Base-by-base conservation (phyloP, 2,888 invertebrate species). In the Dolichomitus sp. region DNA sequence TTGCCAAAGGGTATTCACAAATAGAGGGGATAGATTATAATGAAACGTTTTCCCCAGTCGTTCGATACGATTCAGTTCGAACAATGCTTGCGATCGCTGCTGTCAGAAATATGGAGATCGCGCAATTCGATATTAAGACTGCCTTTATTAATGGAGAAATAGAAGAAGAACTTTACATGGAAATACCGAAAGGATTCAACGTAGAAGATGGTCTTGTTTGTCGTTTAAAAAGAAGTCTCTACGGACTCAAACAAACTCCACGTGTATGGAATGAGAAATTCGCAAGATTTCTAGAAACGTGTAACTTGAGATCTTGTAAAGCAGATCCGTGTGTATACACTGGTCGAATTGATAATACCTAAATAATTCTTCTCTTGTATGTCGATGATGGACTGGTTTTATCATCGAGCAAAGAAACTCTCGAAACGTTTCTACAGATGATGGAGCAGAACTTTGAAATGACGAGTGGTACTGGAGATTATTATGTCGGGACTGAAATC, bases 381-480 rank as follows among this genome's bases (percentile, higher is more conserved):
- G 61, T 61, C 17, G 61, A 61, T 19, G 61, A 61, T 37, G 61
- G 61, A n/a, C 17, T 61, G 12, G 4, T 61, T n/a, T 6, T 37
- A 9, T 61, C 65, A 12, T 23, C 17, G 5, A 65, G 45, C 19
- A 4, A 12, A 9, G 4, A 9, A 4, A n/a, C 48, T 48, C 48
- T 48, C 14, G 48, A 48, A 48, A 14, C 4, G n/a, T 48, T 9
- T 14, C 9, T 45, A 45, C 42, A 2, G 23, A 17, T n/a, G 5
- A 23, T 11, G 12, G 14, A 37, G 9, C 23, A 0, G 12, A 27
- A 23, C 27, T 65, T 65, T 45, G 45, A 65, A 17, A 65, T 65
- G 40, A 65, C 65, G 4, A 5, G 19, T 12, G 65, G 65, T 23
- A 23, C 19, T 7, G 42, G 23, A 4, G 9, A 45, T 19, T 65